Evolutionary conservation across 2,797 vertebrate species (phyloP).

Genomic region (Sebastes goodei): DNA sequence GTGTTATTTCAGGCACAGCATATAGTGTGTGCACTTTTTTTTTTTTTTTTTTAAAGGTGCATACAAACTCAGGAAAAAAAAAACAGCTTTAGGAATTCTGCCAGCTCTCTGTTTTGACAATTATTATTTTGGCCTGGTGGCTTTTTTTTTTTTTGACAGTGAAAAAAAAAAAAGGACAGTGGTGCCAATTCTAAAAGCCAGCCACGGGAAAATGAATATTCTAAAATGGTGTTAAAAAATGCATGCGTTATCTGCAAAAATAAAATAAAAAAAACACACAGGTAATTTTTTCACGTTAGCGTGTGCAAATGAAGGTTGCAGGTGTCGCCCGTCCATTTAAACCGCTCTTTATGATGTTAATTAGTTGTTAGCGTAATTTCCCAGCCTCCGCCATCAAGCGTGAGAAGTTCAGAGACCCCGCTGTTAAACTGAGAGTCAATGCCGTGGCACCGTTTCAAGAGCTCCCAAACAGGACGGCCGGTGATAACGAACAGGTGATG

Average conservation of each 20-base stretch:
- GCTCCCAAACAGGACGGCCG: slow-evolving; percentile 77
- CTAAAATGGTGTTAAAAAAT: slow-evolving; percentile 59
- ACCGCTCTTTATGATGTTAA: slow-evolving; percentile 87
- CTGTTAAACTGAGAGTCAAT: slow-evolving; percentile 80
- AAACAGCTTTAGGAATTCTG: slow-evolving; percentile 61
- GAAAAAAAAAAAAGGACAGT: slow-evolving; percentile 26
- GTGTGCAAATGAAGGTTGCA: slow-evolving; percentile 86
- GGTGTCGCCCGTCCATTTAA: slow-evolving; percentile 79
- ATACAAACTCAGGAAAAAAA: slow-evolving; percentile 36
- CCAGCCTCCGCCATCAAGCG: slow-evolving; percentile 79
- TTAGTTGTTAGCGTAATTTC: slow-evolving; percentile 85
- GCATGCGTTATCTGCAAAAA: slow-evolving; percentile 79
- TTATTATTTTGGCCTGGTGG: slow-evolving; percentile 66
- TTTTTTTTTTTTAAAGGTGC: slow-evolving; percentile 35
- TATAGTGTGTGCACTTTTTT: slow-evolving; percentile 45
- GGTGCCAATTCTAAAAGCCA: slow-evolving; percentile 52
- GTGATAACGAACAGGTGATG: slow-evolving; percentile 85
- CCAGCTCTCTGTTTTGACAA: slow-evolving; percentile 69
- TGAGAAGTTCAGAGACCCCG: slow-evolving; percentile 85
- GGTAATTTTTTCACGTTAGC: slow-evolving; percentile 73
- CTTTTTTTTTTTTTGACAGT: slow-evolving; percentile 49
- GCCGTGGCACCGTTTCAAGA: slow-evolving; percentile 80
- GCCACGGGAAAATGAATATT: slow-evolving; percentile 67
- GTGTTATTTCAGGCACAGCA: slow-evolving; percentile 73
- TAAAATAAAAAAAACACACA: slow-evolving; percentile 74